Conservation (phyloP, 2,888 invertebrate genomes). For the Drosophila parthenogenetica region DNA sequence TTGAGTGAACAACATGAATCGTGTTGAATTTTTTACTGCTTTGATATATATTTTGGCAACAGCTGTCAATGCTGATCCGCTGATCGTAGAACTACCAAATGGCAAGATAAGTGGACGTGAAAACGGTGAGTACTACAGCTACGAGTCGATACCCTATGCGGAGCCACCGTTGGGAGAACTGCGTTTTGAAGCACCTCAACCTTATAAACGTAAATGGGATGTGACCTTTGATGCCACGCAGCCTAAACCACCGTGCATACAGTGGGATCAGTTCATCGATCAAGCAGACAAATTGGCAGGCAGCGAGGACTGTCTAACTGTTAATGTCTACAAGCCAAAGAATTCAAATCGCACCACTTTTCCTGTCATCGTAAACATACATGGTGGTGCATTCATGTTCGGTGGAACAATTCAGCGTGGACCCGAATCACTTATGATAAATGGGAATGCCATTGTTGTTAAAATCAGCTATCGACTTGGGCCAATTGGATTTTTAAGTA, state of each 20-base stretch:
- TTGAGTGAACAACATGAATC: slow-evolving; percentile 14
- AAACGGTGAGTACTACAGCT: slow-evolving; percentile 86
- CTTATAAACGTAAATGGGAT: slow-evolving; percentile 63
- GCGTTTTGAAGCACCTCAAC: slow-evolving; percentile 86
- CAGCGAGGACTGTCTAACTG: slow-evolving; percentile 89
- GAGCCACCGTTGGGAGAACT: slow-evolving; percentile 88
- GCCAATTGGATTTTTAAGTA: slow-evolving; percentile 90
- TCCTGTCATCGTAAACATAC: slow-evolving; percentile 89
- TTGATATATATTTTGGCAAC: slow-evolving; percentile 10
- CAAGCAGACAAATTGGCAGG: slow-evolving; percentile 84
- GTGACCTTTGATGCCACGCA: slow-evolving; percentile 86
- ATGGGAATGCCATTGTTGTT: slow-evolving; percentile 88
- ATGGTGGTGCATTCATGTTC: slow-evolving; percentile 90
- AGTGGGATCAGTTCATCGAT: slow-evolving; percentile 86
- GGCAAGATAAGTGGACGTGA: slow-evolving; percentile 76
- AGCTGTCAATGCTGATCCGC: slow-evolving; percentile 14
- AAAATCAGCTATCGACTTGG: slow-evolving; percentile 90
- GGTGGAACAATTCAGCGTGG: slow-evolving; percentile 86
- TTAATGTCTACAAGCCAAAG: slow-evolving; percentile 88
- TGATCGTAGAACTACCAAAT: slow-evolving; percentile 66
- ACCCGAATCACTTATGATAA: slow-evolving; percentile 87
- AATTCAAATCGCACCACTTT: slow-evolving; percentile 63
- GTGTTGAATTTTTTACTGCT: background rate
- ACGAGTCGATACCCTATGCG: slow-evolving; percentile 89
- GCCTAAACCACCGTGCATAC: slow-evolving; percentile 88